Evolutionary conservation across 2,797 vertebrate species (phyloP).

Genomic region (Urophycis tenuis): DNA sequence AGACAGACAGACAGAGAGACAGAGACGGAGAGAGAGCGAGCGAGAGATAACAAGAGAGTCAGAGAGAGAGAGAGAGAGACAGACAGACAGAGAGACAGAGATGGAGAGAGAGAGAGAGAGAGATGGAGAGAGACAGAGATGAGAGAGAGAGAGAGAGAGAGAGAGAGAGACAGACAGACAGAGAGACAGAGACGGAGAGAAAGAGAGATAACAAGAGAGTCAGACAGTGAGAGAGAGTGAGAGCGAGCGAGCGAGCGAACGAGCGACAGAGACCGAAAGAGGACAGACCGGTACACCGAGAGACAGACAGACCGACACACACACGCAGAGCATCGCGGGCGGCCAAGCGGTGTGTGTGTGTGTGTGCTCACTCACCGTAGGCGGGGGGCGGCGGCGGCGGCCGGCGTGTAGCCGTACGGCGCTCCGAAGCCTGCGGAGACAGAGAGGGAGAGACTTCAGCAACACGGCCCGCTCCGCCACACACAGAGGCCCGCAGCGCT

Average conservation of each 20-base stretch:
- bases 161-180: not conserved
- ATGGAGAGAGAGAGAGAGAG: no score
- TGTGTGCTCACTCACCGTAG: slow-evolving; percentile 94
- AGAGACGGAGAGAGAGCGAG: no score
- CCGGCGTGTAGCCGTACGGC: slow-evolving; percentile 91
- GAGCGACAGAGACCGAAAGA: not conserved
- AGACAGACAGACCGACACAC: no score
- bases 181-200: not conserved
- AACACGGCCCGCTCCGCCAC: not conserved
- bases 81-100: no score
- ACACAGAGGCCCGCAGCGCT: no score
- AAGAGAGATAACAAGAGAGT: not conserved
- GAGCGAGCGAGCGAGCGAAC: not conserved
- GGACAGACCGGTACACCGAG: no score
- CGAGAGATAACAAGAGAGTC: no score
- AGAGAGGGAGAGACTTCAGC: not conserved
- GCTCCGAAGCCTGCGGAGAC: slow-evolving; percentile 83
- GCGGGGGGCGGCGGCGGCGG: slow-evolving; percentile 85
- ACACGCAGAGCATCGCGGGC: not conserved
- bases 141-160: no score
- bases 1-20: no score
- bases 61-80: no score
- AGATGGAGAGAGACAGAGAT: no score
- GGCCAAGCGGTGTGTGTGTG: not conserved
- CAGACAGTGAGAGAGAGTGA: no score